A percentile compares a stretch with the other conserved stretches of the same genome.
Conservation (phyloP, 1,140 invertebrate species). For the Venturia canescens region DNA sequence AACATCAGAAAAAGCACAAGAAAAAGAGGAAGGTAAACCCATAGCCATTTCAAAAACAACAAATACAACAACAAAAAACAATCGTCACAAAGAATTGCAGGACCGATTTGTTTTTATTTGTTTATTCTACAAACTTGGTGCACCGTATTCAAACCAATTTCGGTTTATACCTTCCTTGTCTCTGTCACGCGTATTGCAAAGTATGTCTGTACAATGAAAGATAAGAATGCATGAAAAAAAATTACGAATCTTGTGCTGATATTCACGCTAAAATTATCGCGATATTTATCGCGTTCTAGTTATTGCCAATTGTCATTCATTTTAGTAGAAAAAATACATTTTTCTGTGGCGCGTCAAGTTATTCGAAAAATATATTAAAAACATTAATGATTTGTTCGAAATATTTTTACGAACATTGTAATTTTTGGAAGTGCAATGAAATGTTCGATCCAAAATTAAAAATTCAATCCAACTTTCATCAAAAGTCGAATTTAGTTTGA, state of each 20-base stretch:
- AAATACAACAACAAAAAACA: constrained; percentile 51
- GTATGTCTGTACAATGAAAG: not conserved
- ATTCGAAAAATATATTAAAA: too few species aligned
- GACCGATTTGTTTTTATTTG: constrained; percentile 6
- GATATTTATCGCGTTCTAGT: too few species aligned
- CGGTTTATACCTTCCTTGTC: not conserved
- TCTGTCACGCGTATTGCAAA: not conserved
- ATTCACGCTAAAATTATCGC: too few species aligned
- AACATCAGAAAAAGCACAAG: constrained; percentile 72
- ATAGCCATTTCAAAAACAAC: constrained; percentile 48
- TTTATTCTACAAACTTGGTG: not conserved
- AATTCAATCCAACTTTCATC: too few species aligned
- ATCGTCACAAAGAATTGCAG: constrained; percentile 30
- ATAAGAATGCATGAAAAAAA: too few species aligned
- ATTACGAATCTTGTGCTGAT: not conserved
- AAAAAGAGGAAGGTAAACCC: constrained; percentile 73
- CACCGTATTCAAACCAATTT: not conserved
- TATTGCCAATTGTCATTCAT: too few species aligned
- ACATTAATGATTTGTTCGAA: too few species aligned
- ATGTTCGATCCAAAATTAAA: too few species aligned
- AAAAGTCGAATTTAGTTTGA: too few species aligned
- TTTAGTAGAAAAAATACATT: not conserved
- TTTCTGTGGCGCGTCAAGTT: not conserved
- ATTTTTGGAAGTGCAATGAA: too few species aligned
- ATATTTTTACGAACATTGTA: too few species aligned